Base-by-base conservation (phyloP, 2,113 vertebrate genomes). In the Sylvilagus bachmani region DNA sequence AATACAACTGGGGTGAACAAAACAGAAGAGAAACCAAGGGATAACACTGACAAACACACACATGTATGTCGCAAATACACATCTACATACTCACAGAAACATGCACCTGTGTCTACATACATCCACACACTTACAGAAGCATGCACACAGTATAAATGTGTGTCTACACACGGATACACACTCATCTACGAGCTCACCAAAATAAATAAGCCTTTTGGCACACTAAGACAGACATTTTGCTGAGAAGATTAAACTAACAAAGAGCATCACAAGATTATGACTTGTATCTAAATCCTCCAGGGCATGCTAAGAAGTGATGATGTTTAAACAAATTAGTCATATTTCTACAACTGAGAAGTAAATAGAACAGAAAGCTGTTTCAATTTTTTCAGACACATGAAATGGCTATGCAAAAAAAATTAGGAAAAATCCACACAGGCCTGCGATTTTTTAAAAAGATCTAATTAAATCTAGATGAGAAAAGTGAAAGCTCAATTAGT, bases 351-450 rank as follows among this genome's bases (percentile, higher is more conserved):
- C 51, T 44, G 49, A 79, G 62, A 74, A 74, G 16, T 17, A 86
- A 19, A 84, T 0, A 73, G 38, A 89, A 91, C 10, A 53, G 16
- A 79, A 84, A 93, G 70, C 31, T 77, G 89, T 49, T 85, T 74
- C 36, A 49, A 27, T n/a, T 79, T 64, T 86, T 69, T 77, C 31
- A n/a, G 21, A 67, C 36, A 85, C 1, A 78, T 10, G 31, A 73
- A 94, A 74, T 89, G n/a, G 89, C 79, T 25, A 75, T 49, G 19
- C 36, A 93, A 95, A 94, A 94, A 64, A 86, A 93, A 85, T 78
- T 55, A 89, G 62, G 33, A 78, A 71, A 90, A 61, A 80, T 2
- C 10, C 12, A 14, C 8, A 55, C 17, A 19, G 19, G 21, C 82
- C 12, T 81, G 33, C 89, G 22, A 69, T 71, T 86, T 82, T 93